A percentile compares a stretch with the other conserved stretches of the same genome.
Conservation (phyloP, 2,888 invertebrate genomes). For the Lasius platythorax region DNA sequence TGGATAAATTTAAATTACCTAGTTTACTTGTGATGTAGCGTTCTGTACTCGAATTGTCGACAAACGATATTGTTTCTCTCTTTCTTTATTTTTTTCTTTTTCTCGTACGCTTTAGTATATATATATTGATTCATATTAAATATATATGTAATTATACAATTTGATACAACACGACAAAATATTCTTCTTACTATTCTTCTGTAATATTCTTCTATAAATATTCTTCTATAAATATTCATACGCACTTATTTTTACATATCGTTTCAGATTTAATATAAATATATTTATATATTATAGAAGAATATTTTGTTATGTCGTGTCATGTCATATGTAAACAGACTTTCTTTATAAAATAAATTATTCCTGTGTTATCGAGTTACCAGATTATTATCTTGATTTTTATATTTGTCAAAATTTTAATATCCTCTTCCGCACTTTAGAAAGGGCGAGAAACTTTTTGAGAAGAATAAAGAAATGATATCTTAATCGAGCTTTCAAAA, state of each 20-base stretch:
- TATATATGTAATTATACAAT: not conserved
- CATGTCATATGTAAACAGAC: not conserved
- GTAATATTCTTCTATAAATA: not conserved
- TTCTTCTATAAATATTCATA: not conserved
- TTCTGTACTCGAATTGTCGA: not conserved
- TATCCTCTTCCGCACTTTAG: not conserved
- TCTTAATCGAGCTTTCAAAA: not conserved
- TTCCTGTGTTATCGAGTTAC: not conserved
- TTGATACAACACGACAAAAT: not conserved
- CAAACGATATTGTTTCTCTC: slow-evolving; percentile 10
- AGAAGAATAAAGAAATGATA: not conserved
- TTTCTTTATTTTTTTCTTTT: not conserved
- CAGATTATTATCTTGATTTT: not conserved
- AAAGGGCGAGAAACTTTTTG: not conserved
- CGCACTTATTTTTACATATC: not conserved
- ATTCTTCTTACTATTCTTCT: too few species aligned
- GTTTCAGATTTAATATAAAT: not conserved
- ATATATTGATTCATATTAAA: not conserved
- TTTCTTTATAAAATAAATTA: not conserved
- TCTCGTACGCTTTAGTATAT: not conserved
- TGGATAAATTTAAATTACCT: slow-evolving; percentile 16
- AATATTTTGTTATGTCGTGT: not conserved
- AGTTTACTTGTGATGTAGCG: slow-evolving; percentile 1
- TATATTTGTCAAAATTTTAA: not conserved
- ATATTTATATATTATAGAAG: not conserved